Evolutionary conservation across 2,797 vertebrate species (phyloP), one percentile per base, ranked within the genome.

Genomic region (Mus minutoides): DNA sequence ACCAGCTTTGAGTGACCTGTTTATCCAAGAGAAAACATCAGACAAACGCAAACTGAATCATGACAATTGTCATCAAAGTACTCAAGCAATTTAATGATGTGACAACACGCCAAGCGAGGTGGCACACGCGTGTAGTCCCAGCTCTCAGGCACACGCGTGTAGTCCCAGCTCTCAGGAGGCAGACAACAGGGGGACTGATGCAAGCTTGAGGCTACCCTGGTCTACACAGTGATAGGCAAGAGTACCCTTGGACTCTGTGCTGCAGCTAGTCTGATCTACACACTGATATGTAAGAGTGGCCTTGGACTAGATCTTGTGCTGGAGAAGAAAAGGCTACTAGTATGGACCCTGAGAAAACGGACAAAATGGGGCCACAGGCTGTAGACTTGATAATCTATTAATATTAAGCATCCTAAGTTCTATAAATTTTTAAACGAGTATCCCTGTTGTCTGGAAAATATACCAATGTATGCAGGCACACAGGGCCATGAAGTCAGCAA

Each of bases 391-490:
- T 80, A 49, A 40, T 37, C 4, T 46, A 64, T 84, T 78, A 34
- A 4, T 67, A 37, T 84, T 40, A 31, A 10, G 6, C 34, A 86
- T 88, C 46, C 67, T 82, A 37, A 88, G 54, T 82, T 76, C 24
- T 22, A 64, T 67, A 87, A n/a, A 40, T 37, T 67, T 8, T 0
- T 80, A 52, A 85, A 22, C 49, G 46, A 58, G 40, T 86, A 31
- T 12, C n/a, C 88, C 69, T 86, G 79, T 79, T 86, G 29, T 91
- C 60, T 60, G 60, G 58, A 94, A 90, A 46, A 93, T 21, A 77
- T 11, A 26, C 14, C 64, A 10, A 82, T 64, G 21, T 92, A 43
- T 46, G 52, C 82, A 88, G 56, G 56, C 46, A 62, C 46, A 46
- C 67, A 69, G 62, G 16, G 7, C 4, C 24, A 1, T 6, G 12